Base-by-base conservation (phyloP, 2,113 vertebrate genomes). In the Macquaria ambigua region DNA sequence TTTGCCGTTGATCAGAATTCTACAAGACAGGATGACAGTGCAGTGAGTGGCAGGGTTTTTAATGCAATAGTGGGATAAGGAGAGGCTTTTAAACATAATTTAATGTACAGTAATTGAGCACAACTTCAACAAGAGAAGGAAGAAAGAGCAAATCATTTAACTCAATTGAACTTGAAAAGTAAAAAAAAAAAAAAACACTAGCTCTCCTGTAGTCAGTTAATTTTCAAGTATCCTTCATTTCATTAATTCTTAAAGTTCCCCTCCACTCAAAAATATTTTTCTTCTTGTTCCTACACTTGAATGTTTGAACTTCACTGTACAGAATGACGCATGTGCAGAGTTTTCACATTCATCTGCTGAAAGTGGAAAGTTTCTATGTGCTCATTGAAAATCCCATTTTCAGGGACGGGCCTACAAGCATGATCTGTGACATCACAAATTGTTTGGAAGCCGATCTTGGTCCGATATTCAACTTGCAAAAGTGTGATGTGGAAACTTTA, bases 131-230 rank as follows among this genome's bases (percentile, higher is more conserved):
- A 63, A 62, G 4, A 50, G 74, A 53, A n/a, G 34, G 9, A 39
- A 61, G 2, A 66, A 62, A 53, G 15, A 72, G 18, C 10, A 64
- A 74, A 69, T 67, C 8, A 28, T 77, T 80, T 14, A 55, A 43
- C 52, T 53, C 15, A 5, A 48, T 9, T 52, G 28, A 59, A 67
- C 14, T 16, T 18, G 21, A 64, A 25, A 81, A 8, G 31, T 61
- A 41, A 2, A 5, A 64, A 41, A 5, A 41, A 5, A 41, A 23
- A 10, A 2, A 31, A 31, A 31, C 28, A 18, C 25, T 56, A 55
- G 39, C 64, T 64, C 14, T 64, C 14, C 62, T 41, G 16, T 14
- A 70, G 50, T 7, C 9, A 66, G 52, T 66, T 39, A 3, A 62
- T 67, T 77, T 55, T 46, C 14, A 69, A 25, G 53, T 67, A 46